Evolutionary conservation across 1,140 invertebrate species (phyloP).

Genomic region (Drosophila sturtevanti): DNA sequence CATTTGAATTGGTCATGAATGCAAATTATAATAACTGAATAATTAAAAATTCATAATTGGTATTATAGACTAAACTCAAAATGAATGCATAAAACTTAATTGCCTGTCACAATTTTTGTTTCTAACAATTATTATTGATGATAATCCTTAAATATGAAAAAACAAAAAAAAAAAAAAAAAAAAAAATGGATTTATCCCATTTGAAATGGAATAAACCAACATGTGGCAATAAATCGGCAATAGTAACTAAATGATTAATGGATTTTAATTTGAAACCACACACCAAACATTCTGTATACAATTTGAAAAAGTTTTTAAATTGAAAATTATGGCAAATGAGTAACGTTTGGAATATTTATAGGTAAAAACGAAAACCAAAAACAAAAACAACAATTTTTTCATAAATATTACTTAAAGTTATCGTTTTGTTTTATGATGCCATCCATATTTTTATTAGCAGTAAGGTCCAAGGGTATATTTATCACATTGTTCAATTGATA

Average conservation of each 20-base stretch:
- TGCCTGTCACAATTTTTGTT: neutral
- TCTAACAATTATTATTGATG: neutral
- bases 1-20: neutral
- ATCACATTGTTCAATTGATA: neutral
- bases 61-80: neutral
- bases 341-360: neutral
- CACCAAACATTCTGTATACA: neutral
- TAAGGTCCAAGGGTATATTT: neutral
- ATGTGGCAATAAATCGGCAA: neutral
- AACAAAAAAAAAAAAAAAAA: neutral
- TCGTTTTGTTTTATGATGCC: neutral
- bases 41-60: conserved; percentile 3
- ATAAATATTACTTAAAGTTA: neutral
- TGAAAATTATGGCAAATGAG: neutral
- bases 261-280: neutral
- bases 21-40: neutral
- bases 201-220: neutral
- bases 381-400: too few species aligned
- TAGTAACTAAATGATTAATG: neutral
- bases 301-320: conserved; percentile 3
- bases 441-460: neutral
- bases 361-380: too few species aligned
- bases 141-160: neutral
- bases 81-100: neutral
- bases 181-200: neutral